Base-by-base conservation (phyloP, 2,888 invertebrate species). In the Drosophila mayaguana region DNA sequence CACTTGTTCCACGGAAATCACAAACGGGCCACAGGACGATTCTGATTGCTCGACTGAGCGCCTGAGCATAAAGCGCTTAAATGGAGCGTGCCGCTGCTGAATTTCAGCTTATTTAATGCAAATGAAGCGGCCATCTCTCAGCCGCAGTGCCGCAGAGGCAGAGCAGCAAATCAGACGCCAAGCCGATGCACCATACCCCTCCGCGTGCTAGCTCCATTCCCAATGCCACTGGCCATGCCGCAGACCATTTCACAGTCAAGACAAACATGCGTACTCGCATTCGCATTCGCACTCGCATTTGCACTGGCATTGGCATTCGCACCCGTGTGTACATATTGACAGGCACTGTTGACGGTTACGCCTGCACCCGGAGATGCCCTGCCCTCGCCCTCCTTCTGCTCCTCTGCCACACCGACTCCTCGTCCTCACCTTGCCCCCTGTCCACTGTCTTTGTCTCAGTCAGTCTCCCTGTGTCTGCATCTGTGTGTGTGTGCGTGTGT, bases 41-140 rank as follows among this genome's bases (percentile, higher is more conserved):
- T 56, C 62, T 53, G 66, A 64, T 57, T 69, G 77, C 77, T 66
- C 74, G 48, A 66, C 66, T 73, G 83, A 79, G 36, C 75, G 55
- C 63, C 48, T 66, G 69, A 72, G 79, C 81, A 85, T 85, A 80
- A 81, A 86, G 83, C 80, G 72, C 66, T 83, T 79, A 80, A 86
- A 85, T 86, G 82, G 74, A 88, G 86, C 91, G 81, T 90, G 80
- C 79, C 83, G 89, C 91, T 90, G 81, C 84, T 88, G 90, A 88
- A 92, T 90, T 91, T 90, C 88, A 92, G 91, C 91, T 92, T 91
- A 92, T 92, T 92, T 92, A 91, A 92, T 92, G 91, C 90, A 91
- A 92, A 91, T 92, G 92, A 91, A 85, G 89, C 91, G 87, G 75
- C 83, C 78, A 77, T 69, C 76, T 56, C 59, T 70, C 67, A 70